These are phyloP conservation scores for Netelia fuscicornis DNA, from an alignment of 2,888 invertebrate genomes.

Conservation along the genomic window DNA sequence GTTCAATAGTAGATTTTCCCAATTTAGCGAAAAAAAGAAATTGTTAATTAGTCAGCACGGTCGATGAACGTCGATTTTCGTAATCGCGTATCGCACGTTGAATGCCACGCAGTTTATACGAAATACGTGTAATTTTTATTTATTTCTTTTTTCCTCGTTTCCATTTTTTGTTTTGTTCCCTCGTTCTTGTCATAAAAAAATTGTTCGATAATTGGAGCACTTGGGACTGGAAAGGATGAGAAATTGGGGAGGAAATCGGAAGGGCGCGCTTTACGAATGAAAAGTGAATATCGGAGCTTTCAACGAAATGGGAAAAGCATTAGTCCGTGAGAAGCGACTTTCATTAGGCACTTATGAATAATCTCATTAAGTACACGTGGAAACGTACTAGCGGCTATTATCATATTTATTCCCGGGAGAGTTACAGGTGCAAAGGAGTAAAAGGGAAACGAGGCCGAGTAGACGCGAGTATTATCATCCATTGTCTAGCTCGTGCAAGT, in stretches of 20 bases:
- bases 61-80: no score
- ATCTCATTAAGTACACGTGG: conserved; percentile 15
- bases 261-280: background rate
- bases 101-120: no score
- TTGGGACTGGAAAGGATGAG: background rate
- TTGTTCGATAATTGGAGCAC: no score
- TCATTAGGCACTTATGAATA: conserved; percentile 30
- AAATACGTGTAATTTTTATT: no score
- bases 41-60: no score
- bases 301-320: background rate
- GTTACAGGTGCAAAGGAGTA: background rate
- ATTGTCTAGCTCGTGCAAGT: conserved; percentile 28
- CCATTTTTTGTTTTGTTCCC: background rate
- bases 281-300: background rate
- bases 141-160: background rate
- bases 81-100: no score
- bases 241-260: background rate
- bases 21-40: background rate
- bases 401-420: conserved; percentile 11
- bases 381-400: background rate
- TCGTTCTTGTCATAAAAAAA: no score
- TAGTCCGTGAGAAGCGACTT: conserved; percentile 5
- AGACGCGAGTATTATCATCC: background rate
- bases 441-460: background rate
- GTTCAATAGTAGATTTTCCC: background rate